Evolutionary conservation across 2,113 vertebrate genomes (phyloP).

Genomic region (Sceloporus tristichus): DNA sequence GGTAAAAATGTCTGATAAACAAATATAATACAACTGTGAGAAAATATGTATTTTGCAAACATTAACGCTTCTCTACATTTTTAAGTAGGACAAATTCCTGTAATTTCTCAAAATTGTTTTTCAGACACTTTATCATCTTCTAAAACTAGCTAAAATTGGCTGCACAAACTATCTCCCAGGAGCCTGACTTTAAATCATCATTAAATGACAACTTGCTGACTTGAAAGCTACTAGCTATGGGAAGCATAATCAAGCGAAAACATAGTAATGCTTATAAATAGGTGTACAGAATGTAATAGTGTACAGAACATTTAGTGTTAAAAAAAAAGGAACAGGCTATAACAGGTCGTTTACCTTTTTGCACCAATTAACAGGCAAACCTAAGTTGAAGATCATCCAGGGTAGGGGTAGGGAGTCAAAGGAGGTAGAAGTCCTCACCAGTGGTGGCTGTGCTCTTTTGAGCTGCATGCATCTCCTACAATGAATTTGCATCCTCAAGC

Average conservation of each 20-base stretch:
- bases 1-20: constrained; percentile 28
- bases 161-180: not conserved
- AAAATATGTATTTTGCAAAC: not conserved
- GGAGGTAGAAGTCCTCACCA: no score
- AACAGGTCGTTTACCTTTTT: no score
- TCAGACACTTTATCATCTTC: constrained; percentile 26
- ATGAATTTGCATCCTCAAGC: no score
- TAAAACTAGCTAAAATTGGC: constrained; percentile 34
- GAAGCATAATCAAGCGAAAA: not conserved
- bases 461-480: no score
- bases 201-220: not conserved
- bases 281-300: no score
- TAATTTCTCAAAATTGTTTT: constrained; percentile 1
- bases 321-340: not conserved
- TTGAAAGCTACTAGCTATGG: not conserved
- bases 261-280: not conserved
- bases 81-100: constrained; percentile 20
- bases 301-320: no score
- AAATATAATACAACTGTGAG: constrained; percentile 15
- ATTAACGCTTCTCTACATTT: constrained; percentile 6
- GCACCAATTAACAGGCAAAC: no score
- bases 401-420: no score
- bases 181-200: not conserved
- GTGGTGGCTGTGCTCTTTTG: no score
- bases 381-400: no score